A percentile compares a stretch with the other conserved stretches of the same genome.
Conservation (phyloP, 2,888 invertebrate species). For the Coleophora deauratella region DNA sequence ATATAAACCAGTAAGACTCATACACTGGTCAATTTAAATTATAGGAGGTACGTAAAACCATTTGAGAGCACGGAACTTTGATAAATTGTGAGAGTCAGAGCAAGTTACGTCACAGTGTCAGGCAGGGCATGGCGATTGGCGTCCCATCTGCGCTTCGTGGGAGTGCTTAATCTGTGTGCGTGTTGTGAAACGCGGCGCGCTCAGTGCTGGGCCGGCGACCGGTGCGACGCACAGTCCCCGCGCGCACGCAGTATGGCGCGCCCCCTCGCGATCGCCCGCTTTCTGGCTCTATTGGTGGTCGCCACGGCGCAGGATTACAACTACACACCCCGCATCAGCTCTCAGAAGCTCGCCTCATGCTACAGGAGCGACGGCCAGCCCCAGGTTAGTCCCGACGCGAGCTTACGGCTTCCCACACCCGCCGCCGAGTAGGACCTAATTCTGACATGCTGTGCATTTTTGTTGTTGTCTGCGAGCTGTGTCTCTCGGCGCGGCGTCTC, state of each 20-base stretch:
- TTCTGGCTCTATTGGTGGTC: constrained; percentile 37
- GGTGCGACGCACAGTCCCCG: constrained; percentile 34
- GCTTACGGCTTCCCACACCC: constrained; percentile 7
- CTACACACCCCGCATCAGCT: constrained; percentile 47
- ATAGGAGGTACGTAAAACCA: too few species aligned
- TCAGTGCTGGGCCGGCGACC: constrained; percentile 60
- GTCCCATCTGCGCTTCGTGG: not conserved
- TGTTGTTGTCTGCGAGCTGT: too few species aligned
- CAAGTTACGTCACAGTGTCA: too few species aligned
- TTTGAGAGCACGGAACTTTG: too few species aligned
- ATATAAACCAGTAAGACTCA: too few species aligned
- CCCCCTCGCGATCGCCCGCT: constrained; percentile 33
- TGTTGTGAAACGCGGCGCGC: constrained; percentile 56
- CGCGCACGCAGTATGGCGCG: constrained; percentile 51
- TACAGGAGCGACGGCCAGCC: constrained; percentile 54
- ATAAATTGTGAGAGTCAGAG: too few species aligned
- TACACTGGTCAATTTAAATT: too few species aligned
- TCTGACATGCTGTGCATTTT: constrained; percentile 3
- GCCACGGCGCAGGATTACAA: constrained; percentile 48
- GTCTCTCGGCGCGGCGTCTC: too few species aligned
- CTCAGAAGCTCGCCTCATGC: constrained; percentile 55
- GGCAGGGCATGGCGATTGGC: not conserved
- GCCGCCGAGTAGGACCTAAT: constrained; percentile 5
- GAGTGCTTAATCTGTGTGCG: constrained; percentile 37
- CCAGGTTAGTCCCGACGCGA: constrained; percentile 48